Evolutionary conservation across 2,797 vertebrate species (phyloP), one percentile per base, ranked within the genome.

Genomic region (Phrynocephalus vlangalii): DNA sequence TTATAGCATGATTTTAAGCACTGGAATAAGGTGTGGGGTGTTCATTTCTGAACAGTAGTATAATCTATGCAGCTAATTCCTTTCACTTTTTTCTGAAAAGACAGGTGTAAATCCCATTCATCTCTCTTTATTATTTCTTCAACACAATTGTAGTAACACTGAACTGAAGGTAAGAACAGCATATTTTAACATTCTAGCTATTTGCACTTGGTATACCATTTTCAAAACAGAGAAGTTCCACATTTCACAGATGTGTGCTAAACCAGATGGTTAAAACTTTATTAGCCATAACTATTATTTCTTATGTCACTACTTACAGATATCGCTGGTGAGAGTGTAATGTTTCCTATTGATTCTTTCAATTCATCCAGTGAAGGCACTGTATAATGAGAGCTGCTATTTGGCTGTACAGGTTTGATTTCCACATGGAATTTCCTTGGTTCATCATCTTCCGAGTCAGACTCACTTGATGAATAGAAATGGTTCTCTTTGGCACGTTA

Each of bases 401-500:
- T 98, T 86, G 98, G 96, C 95, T 98, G 98, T 50, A 98, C 94
- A 10, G 99, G 99, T 92, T 99, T 99, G 92, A 99, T 99, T 95
- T 99, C 98, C 78, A 99, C 98, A 52, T 98, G 98, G 89, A 99
- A 99, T 93, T 97, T 99, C 94, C 97, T 98, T 88, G 98, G 98
- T 92, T 98, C 98, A 38, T 99, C 98, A 86, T 97, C 97, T 79
- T 99, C 99, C 71, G 98, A 98, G 83, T 99, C 98, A 0, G 98
- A 99, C 95, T 99, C 99, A 91, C 98, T 99, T 95, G 98, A 99
- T 85, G 98, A 98, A 90, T 98, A 98, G 96, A 99, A 99, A 94
- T 98, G 97, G 89, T 98, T 99, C 92, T 98, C 98, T 99, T 99
- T 99, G 98, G 98, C 97, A 99, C 98, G 98, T 99, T 95, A 96